Evolutionary conservation across 2,888 invertebrate genomes (phyloP).

Genomic region (Nomada lathburiana): DNA sequence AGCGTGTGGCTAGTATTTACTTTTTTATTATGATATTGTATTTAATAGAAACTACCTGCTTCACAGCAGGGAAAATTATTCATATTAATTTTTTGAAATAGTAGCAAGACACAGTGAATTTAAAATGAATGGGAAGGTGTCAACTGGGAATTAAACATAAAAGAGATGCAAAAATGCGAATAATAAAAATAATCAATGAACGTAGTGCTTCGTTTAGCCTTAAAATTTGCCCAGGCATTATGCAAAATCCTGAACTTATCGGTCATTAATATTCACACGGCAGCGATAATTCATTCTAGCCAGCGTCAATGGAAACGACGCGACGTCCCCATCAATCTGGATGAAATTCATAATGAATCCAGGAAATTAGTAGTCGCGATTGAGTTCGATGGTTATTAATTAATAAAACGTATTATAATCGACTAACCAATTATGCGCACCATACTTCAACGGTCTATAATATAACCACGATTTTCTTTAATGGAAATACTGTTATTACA

Average conservation of each 20-base stretch:
- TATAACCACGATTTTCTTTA: not conserved
- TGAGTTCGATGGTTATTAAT: conserved; percentile 28
- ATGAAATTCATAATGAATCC: conserved; percentile 43
- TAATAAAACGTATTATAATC: conserved; percentile 24
- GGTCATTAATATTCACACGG: conserved; percentile 35
- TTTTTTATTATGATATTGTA: too few species aligned
- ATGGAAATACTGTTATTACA: too few species aligned
- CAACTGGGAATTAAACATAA: not conserved
- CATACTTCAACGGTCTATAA: conserved; percentile 5
- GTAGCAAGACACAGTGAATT: too few species aligned
- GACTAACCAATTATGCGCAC: not conserved
- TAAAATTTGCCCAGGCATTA: conserved; percentile 14
- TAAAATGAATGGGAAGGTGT: too few species aligned
- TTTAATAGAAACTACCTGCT: too few species aligned
- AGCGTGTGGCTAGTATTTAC: too few species aligned
- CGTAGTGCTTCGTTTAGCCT: not conserved
- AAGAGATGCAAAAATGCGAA: not conserved
- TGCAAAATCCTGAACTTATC: conserved; percentile 18
- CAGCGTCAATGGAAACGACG: conserved; percentile 36
- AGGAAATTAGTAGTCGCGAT: conserved; percentile 43
- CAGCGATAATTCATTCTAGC: conserved; percentile 36
- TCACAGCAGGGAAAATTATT: too few species aligned
- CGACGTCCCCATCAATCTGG: conserved; percentile 36
- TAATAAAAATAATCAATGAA: not conserved
- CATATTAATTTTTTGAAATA: too few species aligned